These are phyloP conservation scores for Drosophila fuyamai DNA, from an alignment of 1,140 invertebrate genomes.

Conservation along the genomic window DNA sequence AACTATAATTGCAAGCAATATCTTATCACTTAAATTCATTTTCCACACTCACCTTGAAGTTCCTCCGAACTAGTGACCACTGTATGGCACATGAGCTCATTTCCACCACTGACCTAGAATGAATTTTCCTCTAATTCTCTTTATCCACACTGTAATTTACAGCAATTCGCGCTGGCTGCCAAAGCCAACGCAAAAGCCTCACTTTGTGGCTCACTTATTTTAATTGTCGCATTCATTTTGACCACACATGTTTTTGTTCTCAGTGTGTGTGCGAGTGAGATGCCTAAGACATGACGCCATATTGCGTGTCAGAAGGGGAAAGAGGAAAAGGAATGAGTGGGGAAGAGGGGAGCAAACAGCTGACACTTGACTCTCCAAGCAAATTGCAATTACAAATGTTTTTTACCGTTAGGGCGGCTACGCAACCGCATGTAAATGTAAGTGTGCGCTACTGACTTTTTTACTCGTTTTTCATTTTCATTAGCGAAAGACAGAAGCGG, in stretches of 20 bases:
- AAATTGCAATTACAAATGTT: constrained; percentile 64
- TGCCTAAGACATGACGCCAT: constrained; percentile 68
- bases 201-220: constrained; percentile 56
- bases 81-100: constrained; percentile 52
- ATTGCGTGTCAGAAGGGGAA: constrained; percentile 47
- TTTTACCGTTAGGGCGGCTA: constrained; percentile 42
- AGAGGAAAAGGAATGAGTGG: not conserved
- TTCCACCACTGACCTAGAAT: constrained; percentile 65
- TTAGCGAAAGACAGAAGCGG: constrained; percentile 29
- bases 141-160: constrained; percentile 38
- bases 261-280: constrained; percentile 33
- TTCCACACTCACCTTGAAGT: not conserved
- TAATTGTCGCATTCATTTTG: constrained; percentile 64
- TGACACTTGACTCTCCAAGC: constrained; percentile 65
- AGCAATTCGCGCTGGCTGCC: constrained; percentile 16
- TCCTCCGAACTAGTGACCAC: not conserved
- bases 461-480: constrained; percentile 34
- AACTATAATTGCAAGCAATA: too few relatives aligned
- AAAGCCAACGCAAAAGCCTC: constrained; percentile 26
- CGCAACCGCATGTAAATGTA: constrained; percentile 11
- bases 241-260: constrained; percentile 14
- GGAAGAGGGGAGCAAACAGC: constrained; percentile 42
- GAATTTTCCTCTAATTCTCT: constrained; percentile 23
- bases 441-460: constrained; percentile 15
- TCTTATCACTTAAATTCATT: too few relatives aligned